These are phyloP conservation scores for Hypselothyrea guttata DNA, from an alignment of 2,888 invertebrate species.

Conservation along the genomic window DNA sequence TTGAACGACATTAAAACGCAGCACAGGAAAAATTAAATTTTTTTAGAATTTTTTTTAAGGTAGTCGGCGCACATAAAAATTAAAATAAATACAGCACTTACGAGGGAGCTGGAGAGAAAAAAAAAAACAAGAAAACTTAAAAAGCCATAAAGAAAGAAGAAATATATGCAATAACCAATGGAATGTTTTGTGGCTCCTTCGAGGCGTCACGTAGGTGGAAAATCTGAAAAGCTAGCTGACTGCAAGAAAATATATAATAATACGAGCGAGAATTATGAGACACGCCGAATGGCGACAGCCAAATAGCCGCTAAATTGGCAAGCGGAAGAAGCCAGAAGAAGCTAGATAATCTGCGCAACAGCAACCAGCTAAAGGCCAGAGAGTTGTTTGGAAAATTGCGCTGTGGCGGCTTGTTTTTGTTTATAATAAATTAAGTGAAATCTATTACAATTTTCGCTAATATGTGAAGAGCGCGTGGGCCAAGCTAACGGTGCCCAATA, in stretches of 20 bases:
- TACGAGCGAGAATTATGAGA: slow-evolving; percentile 60
- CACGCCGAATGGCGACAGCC: slow-evolving; percentile 58
- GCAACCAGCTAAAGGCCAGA: slow-evolving; percentile 4
- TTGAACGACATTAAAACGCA: slow-evolving; percentile 66
- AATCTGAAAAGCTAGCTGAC: slow-evolving; percentile 19
- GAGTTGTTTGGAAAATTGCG: slow-evolving; percentile 32
- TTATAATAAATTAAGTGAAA: slow-evolving; percentile 71
- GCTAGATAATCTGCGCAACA: neutral
- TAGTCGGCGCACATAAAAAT: slow-evolving; percentile 50
- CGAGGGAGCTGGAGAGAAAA: neutral
- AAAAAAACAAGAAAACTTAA: slow-evolving; percentile 19
- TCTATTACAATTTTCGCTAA: slow-evolving; percentile 72
- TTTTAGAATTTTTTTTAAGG: slow-evolving; percentile 13
- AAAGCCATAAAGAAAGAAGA: slow-evolving; percentile 27
- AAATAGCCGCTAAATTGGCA: slow-evolving; percentile 49
- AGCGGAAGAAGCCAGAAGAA: slow-evolving; percentile 4
- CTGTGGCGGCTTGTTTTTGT: slow-evolving; percentile 33
- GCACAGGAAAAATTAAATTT: slow-evolving; percentile 42
- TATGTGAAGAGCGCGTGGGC: slow-evolving; percentile 66
- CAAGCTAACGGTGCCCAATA: slow-evolving; percentile 45
- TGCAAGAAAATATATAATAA: slow-evolving; percentile 26
- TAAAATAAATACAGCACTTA: slow-evolving; percentile 65
- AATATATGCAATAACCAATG: slow-evolving; percentile 18
- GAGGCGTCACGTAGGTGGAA: slow-evolving; percentile 71
- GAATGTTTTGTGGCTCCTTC: slow-evolving; percentile 57